phyloP scores from a whole-genome alignment of 2,888 invertebrate species.

The Cheilosia soror region DNA sequence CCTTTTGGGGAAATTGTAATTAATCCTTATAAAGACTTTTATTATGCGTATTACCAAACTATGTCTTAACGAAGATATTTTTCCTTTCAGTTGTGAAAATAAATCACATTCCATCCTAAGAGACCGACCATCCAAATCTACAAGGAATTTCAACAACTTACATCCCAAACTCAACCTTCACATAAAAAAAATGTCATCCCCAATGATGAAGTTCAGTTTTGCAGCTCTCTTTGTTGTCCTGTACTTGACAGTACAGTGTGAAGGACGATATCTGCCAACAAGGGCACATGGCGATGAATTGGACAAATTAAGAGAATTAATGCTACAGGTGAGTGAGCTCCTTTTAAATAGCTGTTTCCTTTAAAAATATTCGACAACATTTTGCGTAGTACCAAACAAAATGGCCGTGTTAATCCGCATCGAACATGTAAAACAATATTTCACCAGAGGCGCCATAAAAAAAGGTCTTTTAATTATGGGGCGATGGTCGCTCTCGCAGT shows the following conservation, averaged over 20 bases:
- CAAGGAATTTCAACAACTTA: conserved; percentile 17
- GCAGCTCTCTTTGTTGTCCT: conserved; percentile 68
- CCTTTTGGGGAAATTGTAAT: too few species aligned
- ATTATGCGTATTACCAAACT: neutral
- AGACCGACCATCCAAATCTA: neutral
- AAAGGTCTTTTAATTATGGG: conserved; percentile 26
- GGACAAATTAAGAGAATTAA: conserved; percentile 85
- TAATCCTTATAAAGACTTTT: too few species aligned
- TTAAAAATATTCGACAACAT: neutral
- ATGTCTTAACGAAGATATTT: neutral
- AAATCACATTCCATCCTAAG: conserved; percentile 31
- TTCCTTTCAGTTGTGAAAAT: conserved; percentile 37
- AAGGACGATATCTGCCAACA: conserved; percentile 85
- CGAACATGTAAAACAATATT: conserved; percentile 11
- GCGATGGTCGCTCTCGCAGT: conserved; percentile 30
- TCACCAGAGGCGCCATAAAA: conserved; percentile 35
- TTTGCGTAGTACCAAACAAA: neutral
- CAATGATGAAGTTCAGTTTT: conserved; percentile 77
- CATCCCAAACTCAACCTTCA: conserved; percentile 22
- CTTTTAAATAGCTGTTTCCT: conserved; percentile 18
- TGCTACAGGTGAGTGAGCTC: conserved; percentile 84
- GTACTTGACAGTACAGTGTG: conserved; percentile 79
- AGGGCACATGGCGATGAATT: conserved; percentile 85
- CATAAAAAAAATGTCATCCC: conserved; percentile 54
- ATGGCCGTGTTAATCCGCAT: neutral